These are phyloP conservation scores for Brachyptera risi DNA, from an alignment of 2,888 invertebrate genomes.

Conservation along the genomic window DNA sequence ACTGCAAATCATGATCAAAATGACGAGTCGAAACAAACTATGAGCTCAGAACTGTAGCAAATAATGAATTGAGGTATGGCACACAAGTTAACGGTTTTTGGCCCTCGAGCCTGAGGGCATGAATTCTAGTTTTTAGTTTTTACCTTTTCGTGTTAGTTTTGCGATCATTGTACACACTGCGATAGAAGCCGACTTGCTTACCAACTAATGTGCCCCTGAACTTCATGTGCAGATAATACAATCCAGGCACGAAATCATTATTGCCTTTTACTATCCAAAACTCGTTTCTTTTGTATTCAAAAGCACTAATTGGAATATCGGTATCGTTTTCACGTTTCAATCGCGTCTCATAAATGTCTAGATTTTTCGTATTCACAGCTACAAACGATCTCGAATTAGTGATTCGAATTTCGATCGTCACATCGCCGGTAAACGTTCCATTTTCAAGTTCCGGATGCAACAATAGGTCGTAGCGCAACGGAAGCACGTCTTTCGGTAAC, in stretches of 20 bases:
- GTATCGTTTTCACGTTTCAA: constrained; percentile 41
- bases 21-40: too few relatives aligned
- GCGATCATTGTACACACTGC: constrained; percentile 50
- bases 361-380: constrained; percentile 49
- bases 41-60: background rate
- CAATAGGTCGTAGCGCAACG: constrained; percentile 59
- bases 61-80: background rate
- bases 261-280: constrained; percentile 35
- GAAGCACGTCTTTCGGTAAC: constrained; percentile 55
- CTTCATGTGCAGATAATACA: constrained; percentile 47
- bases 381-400: constrained; percentile 46
- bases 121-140: too few relatives aligned
- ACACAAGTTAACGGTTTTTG: too few relatives aligned
- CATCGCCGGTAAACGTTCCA: constrained; percentile 57
- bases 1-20: too few relatives aligned
- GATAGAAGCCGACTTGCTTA: constrained; percentile 59
- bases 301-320: constrained; percentile 37
- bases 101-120: too few relatives aligned
- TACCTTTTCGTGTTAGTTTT: constrained; percentile 39
- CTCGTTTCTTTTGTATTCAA: constrained; percentile 33
- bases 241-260: constrained; percentile 39
- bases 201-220: constrained; percentile 53
- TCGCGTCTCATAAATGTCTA: constrained; percentile 47
- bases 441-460: constrained; percentile 58
- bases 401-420: constrained; percentile 51